Conservation (phyloP, 2,797 vertebrate genomes). For the Helostoma temminkii region DNA sequence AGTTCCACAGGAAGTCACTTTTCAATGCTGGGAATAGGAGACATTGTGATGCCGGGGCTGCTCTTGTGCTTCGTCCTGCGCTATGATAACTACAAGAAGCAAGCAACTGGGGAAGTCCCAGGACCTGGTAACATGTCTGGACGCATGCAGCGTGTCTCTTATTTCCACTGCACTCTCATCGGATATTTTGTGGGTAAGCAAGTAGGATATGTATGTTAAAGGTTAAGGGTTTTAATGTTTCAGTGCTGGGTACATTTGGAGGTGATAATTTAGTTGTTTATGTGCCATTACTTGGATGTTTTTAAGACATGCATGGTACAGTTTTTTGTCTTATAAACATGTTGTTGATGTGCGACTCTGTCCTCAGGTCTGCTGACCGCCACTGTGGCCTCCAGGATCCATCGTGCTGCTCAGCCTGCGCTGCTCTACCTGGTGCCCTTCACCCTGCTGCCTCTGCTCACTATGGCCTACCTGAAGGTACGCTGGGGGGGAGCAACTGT, state of each 20-base stretch:
- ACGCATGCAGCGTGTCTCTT: slow-evolving; percentile 98
- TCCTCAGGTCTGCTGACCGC: slow-evolving; percentile 94
- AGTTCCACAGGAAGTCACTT: slow-evolving; percentile 99
- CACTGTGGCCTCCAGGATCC: slow-evolving; percentile 98
- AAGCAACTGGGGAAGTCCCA: slow-evolving; percentile 90
- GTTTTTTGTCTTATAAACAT: background rate
- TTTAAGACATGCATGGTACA: background rate
- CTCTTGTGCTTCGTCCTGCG: slow-evolving; percentile 97
- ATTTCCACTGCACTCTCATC: slow-evolving; percentile 99
- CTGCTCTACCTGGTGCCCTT: slow-evolving; percentile 99
- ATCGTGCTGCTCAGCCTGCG: slow-evolving; percentile 97
- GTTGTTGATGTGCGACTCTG: slow-evolving; percentile 15
- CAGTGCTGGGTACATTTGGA: background rate
- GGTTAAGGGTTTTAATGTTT: slow-evolving; percentile 1
- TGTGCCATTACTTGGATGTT: background rate
- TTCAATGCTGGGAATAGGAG: slow-evolving; percentile 99
- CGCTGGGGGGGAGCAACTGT: background rate
- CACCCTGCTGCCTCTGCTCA: slow-evolving; percentile 99
- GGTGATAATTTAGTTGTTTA: background rate
- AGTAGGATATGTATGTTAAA: slow-evolving; percentile 13
- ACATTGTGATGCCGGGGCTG: slow-evolving; percentile 99
- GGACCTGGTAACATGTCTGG: slow-evolving; percentile 89
- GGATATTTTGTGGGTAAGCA: slow-evolving; percentile 98
- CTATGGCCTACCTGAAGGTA: slow-evolving; percentile 99
- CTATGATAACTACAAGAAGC: slow-evolving; percentile 99